A percentile compares a stretch with the other conserved stretches of the same genome.
Conservation (phyloP, 2,797 vertebrate genomes). For the Myoxocephalus aenaeus region DNA sequence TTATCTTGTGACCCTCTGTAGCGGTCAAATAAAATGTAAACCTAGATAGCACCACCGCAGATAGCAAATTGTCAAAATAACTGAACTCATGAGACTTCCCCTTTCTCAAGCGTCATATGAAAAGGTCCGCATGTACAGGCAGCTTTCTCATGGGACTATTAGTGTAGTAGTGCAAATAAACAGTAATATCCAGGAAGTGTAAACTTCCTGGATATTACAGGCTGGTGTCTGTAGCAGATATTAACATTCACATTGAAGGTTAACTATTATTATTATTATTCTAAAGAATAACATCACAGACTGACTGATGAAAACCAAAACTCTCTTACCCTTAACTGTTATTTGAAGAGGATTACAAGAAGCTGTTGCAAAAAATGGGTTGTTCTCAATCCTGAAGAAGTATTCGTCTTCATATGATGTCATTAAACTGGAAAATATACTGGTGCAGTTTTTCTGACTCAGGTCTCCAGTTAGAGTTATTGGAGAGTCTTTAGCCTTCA, state of each 20-base stretch:
- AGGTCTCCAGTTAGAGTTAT: slow-evolving; percentile 60
- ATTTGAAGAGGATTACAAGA: slow-evolving; percentile 21
- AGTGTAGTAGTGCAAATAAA: neutral
- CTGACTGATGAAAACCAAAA: neutral
- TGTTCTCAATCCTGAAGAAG: slow-evolving; percentile 64
- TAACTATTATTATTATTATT: neutral
- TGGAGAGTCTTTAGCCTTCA: neutral
- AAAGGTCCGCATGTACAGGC: neutral
- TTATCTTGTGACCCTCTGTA: neutral
- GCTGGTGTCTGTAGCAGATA: neutral
- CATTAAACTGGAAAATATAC: slow-evolving; percentile 53
- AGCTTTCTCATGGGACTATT: neutral
- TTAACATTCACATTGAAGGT: neutral
- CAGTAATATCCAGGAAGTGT: neutral
- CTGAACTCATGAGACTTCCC: neutral
- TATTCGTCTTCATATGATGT: slow-evolving; percentile 2
- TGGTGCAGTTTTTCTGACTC: slow-evolving; percentile 62
- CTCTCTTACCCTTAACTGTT: slow-evolving; percentile 52
- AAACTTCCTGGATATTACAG: neutral
- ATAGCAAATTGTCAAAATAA: neutral
- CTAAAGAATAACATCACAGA: neutral
- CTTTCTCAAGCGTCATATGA: neutral
- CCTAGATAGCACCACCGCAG: neutral
- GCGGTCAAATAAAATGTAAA: neutral
- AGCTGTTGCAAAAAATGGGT: fast-evolving